A percentile compares a stretch with the other conserved stretches of the same genome.
Conservation (phyloP, 2,113 vertebrate species). For the Piaya cayana region DNA sequence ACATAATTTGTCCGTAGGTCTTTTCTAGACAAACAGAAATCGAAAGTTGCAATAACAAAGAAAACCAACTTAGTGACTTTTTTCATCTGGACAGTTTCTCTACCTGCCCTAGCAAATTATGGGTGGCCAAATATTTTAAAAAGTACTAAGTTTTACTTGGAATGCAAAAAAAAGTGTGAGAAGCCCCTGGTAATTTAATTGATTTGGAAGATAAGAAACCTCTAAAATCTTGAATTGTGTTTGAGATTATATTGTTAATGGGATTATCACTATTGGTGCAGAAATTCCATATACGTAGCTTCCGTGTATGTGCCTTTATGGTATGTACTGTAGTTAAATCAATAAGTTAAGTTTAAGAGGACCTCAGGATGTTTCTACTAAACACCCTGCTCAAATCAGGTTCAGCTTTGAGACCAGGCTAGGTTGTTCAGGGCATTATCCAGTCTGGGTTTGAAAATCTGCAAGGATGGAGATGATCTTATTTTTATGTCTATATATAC, state of each 20-base stretch:
- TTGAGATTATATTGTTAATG: neutral
- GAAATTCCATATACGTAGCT: neutral
- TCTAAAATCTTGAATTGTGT: neutral
- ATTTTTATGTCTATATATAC: accelerated
- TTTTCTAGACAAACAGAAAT: neutral
- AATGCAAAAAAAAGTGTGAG: neutral
- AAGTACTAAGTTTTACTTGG: neutral
- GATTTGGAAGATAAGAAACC: neutral
- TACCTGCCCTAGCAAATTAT: neutral
- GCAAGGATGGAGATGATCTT: neutral
- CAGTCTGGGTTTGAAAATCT: neutral
- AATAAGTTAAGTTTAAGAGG: neutral
- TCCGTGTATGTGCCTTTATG: neutral
- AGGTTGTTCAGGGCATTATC: neutral
- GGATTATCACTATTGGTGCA: too few relatives aligned
- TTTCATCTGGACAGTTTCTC: neutral
- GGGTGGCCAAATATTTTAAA: neutral
- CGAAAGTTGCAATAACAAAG: neutral
- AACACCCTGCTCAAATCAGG: accelerated
- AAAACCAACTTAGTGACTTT: neutral
- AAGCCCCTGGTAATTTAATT: neutral
- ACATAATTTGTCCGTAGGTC: neutral
- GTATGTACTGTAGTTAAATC: neutral
- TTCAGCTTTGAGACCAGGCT: neutral
- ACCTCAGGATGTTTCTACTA: neutral